Base-by-base conservation (phyloP, 2,888 invertebrate species). In the Oxytorus armatus region DNA sequence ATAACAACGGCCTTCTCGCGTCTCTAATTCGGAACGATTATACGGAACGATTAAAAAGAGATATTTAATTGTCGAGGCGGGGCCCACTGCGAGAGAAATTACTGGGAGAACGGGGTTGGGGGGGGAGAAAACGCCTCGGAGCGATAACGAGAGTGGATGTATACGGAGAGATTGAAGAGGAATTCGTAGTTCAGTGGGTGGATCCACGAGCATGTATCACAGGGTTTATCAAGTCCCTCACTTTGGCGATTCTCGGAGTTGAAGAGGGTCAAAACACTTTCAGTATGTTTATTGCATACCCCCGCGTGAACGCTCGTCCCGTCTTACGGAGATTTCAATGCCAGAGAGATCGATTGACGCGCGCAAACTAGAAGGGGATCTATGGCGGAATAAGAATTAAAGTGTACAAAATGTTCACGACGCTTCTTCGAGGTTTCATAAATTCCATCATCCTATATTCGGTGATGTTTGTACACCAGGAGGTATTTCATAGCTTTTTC, bases 11-110 rank as follows among this genome's bases (percentile, higher is more conserved):
- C 10, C 36, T n/a, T 36, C 36, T 11, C 55, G 44, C 85, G 86
- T 86, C 88, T 85, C 90, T 90, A 90, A 90, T 90, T 89, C 87
- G 86, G 83, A 82, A 85, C 90, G 88, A 90, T 90, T 90, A 90
- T 88, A 85, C 72, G 47, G 83, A 77, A 74, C 90, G 90, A 90
- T 90, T 90, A 29, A 90, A 90, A 89, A 90, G 77, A 86, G 87
- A 89, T 51, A 66, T 90, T 90, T 90, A 90, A 90, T 90, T 90
- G 89, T 88, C 85, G 81, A 83, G 76, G 69, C 73, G 70, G 57
- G 70, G 76, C 63, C 44, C 33, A 42, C 18, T n/a, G 8, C 10
- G 23, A 23, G 59, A 68, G 61, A 51, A 63, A 55, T 39, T 42
- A 69, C 72, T 53, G n/a, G n/a, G n/a, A n/a, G n/a, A 72, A 68